Conservation (phyloP, 2,113 vertebrate genomes). For the Mola mola region DNA sequence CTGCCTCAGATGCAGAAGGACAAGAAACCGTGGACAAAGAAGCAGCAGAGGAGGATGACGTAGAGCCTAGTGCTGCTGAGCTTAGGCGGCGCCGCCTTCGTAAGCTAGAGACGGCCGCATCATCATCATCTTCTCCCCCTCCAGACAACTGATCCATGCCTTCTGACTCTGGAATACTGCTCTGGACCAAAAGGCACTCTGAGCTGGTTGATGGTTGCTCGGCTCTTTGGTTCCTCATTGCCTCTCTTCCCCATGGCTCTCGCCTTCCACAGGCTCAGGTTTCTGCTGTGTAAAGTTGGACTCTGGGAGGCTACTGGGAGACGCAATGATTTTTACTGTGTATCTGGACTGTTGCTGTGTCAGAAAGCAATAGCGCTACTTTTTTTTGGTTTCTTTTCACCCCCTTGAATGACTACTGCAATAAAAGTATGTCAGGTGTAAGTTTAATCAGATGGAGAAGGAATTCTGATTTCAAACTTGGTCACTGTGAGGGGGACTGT, state of each 20-base stretch:
- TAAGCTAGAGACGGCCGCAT: constrained; percentile 81
- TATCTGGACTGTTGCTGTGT: constrained; percentile 34
- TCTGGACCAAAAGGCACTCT: constrained; percentile 54
- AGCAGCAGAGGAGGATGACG: constrained; percentile 45
- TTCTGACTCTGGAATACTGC: constrained; percentile 25
- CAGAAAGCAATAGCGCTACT: constrained; percentile 49
- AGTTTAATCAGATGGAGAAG: constrained; percentile 7
- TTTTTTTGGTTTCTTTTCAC: not conserved
- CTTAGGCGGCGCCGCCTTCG: constrained; percentile 90
- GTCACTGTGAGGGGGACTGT: constrained; percentile 4
- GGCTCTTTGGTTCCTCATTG: constrained; percentile 16
- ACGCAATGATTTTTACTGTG: constrained; percentile 12
- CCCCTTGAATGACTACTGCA: constrained; percentile 27
- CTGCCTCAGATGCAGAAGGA: constrained; percentile 44
- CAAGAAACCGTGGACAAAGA: constrained; percentile 47
- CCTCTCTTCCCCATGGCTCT: constrained; percentile 27
- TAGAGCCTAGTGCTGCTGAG: constrained; percentile 86
- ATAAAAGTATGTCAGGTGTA: constrained; percentile 28
- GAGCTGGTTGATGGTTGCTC: constrained; percentile 22
- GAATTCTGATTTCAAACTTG: not conserved
- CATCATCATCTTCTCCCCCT: constrained; percentile 46
- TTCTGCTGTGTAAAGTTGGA: constrained; percentile 32
- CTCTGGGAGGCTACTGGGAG: constrained; percentile 28
- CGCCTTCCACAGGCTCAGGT: constrained; percentile 45
- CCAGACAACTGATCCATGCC: constrained; percentile 81